phyloP scores from a whole-genome alignment of 1,140 invertebrate species.

The Acromyrmex charruanus region DNA sequence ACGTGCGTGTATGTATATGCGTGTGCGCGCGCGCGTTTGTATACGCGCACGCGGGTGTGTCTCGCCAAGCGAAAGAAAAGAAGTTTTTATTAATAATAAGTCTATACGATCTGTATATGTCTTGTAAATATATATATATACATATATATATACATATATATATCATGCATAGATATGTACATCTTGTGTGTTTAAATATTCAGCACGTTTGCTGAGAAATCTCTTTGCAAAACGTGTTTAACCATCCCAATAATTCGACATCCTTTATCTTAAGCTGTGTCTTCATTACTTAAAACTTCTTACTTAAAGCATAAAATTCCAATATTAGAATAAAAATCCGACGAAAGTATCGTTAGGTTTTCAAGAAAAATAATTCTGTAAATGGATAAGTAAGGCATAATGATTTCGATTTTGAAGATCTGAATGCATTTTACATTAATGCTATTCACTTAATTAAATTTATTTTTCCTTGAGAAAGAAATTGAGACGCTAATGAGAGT shows the following conservation, averaged over 20 bases:
- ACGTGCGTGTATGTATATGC: constrained; percentile 3
- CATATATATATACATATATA: constrained; percentile 63
- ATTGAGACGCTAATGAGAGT: too few species aligned
- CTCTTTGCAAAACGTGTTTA: constrained; percentile 1
- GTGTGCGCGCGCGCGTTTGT: not conserved
- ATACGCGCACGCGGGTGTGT: constrained; percentile 55
- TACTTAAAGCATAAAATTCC: not conserved
- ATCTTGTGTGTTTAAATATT: constrained; percentile 66
- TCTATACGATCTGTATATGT: constrained; percentile 86
- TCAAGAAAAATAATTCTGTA: not conserved
- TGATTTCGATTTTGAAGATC: not conserved
- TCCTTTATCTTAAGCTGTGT: not conserved
- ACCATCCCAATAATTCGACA: not conserved
- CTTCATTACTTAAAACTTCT: not conserved
- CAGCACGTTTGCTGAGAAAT: constrained; percentile 34
- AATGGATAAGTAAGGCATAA: not conserved
- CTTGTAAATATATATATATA: constrained; percentile 86
- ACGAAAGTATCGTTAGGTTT: not conserved
- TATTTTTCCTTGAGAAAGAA: not conserved
- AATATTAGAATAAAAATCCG: not conserved
- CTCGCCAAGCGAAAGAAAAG: constrained; percentile 72
- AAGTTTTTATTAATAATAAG: constrained; percentile 76
- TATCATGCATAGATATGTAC: constrained; percentile 67
- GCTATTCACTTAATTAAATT: not conserved
- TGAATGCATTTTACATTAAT: not conserved